These are phyloP conservation scores for Mormoops blainvillei DNA, from an alignment of 2,113 vertebrate species.

Conservation along the genomic window DNA sequence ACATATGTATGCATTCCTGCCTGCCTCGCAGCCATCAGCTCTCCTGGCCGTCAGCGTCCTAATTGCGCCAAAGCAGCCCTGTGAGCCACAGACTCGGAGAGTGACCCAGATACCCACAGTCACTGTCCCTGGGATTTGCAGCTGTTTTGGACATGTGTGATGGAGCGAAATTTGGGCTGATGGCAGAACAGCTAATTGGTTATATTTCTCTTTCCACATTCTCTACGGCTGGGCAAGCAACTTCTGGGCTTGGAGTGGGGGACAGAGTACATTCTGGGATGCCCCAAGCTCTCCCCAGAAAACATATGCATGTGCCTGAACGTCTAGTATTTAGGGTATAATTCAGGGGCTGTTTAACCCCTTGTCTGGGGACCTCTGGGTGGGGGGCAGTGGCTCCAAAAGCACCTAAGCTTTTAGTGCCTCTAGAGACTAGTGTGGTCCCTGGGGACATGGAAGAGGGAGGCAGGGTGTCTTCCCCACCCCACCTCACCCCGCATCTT, in stretches of 20 bases:
- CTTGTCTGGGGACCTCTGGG: not conserved
- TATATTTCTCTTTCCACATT: not conserved
- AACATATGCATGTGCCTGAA: rapidly evolving
- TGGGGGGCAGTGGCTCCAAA: too few relatives aligned
- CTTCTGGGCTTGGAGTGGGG: not conserved
- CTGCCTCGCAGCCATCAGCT: not conserved
- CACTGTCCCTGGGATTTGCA: not conserved
- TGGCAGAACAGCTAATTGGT: not conserved
- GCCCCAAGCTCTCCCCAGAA: not conserved
- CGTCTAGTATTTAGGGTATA: not conserved
- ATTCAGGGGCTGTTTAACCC: not conserved
- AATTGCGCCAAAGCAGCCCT: not conserved
- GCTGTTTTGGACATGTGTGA: not conserved
- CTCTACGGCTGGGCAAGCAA: not conserved
- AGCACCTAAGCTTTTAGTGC: not conserved
- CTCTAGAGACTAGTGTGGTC: not conserved
- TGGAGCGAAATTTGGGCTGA: not conserved
- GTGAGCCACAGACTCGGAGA: not conserved
- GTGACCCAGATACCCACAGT: not conserved
- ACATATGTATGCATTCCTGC: rapidly evolving
- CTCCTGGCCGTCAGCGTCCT: not conserved
- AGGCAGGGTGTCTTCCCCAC: not conserved
- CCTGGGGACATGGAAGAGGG: not conserved
- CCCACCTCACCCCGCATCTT: rapidly evolving
- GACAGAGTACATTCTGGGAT: not conserved